phyloP scores from a whole-genome alignment of 37 sponge, comb jelly and placozoan genomes.

The Halisarca cf. caerulea region DNA sequence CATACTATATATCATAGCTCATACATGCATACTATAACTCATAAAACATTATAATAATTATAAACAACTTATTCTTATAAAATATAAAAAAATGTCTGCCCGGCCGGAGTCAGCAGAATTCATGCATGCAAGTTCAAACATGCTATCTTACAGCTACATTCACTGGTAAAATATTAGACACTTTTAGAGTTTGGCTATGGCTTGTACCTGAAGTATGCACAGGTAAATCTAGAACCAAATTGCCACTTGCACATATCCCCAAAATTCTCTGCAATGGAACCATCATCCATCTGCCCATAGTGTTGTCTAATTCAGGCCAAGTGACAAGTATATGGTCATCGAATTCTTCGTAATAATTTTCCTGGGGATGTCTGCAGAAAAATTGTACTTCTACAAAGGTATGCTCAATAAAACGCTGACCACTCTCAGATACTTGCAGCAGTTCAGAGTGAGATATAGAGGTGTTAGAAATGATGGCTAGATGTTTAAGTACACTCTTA shows the following conservation, averaged over 20 bases:
- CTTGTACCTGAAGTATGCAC: too few species aligned
- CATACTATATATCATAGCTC: too few species aligned
- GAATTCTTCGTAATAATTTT: background rate
- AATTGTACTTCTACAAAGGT: background rate
- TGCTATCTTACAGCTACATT: background rate
- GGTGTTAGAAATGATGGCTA: background rate
- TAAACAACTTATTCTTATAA: too few species aligned
- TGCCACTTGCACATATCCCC: constrained; percentile 7
- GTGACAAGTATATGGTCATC: background rate
- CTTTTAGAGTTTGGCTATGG: background rate
- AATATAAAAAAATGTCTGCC: too few species aligned
- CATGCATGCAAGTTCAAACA: too few species aligned
- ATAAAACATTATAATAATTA: too few species aligned
- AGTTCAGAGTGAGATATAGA: background rate
- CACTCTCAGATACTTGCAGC: too few species aligned
- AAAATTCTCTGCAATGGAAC: background rate
- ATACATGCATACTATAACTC: too few species aligned
- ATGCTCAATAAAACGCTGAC: background rate
- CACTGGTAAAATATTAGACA: background rate
- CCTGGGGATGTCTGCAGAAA: background rate
- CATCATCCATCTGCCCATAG: background rate
- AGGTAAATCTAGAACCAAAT: background rate
- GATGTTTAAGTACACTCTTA: background rate
- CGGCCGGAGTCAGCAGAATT: too few species aligned
- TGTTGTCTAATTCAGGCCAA: background rate